phyloP scores from a whole-genome alignment of 1,140 invertebrate species.

The Sipha flava region DNA sequence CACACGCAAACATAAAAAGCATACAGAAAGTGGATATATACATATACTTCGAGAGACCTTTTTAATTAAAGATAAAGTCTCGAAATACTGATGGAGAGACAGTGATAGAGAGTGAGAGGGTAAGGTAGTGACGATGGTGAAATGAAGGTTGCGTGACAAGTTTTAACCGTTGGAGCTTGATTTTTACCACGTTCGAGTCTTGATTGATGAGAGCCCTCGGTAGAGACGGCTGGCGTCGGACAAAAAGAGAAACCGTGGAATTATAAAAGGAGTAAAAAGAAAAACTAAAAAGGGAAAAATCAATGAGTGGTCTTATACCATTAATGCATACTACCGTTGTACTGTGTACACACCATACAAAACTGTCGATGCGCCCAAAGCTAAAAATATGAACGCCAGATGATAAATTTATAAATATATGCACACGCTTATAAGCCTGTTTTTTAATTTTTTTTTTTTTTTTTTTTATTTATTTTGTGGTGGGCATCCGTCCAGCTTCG shows the following conservation, averaged over 20 bases:
- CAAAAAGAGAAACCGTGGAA: not conserved
- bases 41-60: not conserved
- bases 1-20: not conserved
- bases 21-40: not conserved
- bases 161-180: slow-evolving; percentile 8
- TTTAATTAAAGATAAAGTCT: slow-evolving; percentile 25
- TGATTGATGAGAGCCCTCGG: slow-evolving; percentile 12
- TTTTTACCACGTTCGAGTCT: slow-evolving; percentile 22
- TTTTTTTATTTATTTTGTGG: not conserved
- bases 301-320: not conserved
- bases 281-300: not conserved
- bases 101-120: not conserved
- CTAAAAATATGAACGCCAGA: slow-evolving; percentile 15
- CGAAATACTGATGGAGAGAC: not conserved
- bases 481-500: not conserved
- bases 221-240: not conserved
- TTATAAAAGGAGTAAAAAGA: not conserved
- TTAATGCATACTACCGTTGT: not conserved
- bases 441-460: not conserved
- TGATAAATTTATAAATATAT: slow-evolving; percentile 13
- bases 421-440: not conserved
- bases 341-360: not conserved
- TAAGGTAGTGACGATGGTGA: not conserved
- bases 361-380: not conserved
- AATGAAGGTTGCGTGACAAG: slow-evolving; percentile 10